phyloP scores from a whole-genome alignment of 2,888 invertebrate species.

The Mythimna pallens region DNA sequence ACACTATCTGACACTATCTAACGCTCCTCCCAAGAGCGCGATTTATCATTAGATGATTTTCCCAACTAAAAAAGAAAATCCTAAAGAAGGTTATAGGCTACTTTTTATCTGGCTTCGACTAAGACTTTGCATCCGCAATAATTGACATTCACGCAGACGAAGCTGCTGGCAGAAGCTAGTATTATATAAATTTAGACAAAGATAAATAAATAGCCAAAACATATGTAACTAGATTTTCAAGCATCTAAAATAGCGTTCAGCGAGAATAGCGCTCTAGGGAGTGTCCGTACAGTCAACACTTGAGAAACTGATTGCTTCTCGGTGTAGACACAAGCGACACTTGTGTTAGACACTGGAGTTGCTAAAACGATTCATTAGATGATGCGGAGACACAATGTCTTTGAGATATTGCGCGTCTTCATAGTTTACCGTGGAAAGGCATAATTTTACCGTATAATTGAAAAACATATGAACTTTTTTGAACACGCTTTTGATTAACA shows the following conservation, averaged over 20 bases:
- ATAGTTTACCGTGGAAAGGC: neutral
- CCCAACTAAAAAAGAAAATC: too few relatives aligned
- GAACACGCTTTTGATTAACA: neutral
- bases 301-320: slow-evolving; percentile 51
- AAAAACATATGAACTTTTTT: neutral
- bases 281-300: slow-evolving; percentile 41
- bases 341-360: slow-evolving; percentile 35
- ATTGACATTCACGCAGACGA: too few relatives aligned
- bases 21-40: too few relatives aligned
- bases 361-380: slow-evolving; percentile 29
- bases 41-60: too few relatives aligned
- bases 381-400: slow-evolving; percentile 2
- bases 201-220: neutral
- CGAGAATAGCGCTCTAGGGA: slow-evolving; percentile 12
- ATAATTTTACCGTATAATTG: too few relatives aligned
- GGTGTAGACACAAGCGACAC: slow-evolving; percentile 45
- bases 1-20: too few relatives aligned
- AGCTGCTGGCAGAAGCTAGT: too few relatives aligned
- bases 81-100: too few relatives aligned
- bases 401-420: neutral
- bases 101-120: too few relatives aligned
- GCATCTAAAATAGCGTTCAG: slow-evolving; percentile 17
- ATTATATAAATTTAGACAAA: too few relatives aligned
- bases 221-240: neutral
- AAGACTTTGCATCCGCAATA: too few relatives aligned